Base-by-base conservation (phyloP, 2,888 invertebrate genomes). In the Sarcophaga caerulescens region DNA sequence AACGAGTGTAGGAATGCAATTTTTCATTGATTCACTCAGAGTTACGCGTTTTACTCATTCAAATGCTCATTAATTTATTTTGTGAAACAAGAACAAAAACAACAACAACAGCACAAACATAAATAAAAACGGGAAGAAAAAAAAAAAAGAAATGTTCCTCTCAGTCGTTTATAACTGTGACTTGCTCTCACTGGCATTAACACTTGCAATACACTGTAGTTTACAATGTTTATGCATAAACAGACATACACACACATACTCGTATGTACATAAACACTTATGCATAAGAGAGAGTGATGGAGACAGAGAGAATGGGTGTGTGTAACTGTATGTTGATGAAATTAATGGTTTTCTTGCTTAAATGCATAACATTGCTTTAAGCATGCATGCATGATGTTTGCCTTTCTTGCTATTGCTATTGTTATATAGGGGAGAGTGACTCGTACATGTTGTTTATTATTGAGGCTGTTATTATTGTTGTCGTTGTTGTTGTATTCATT, bases 281-380 rank as follows among this genome's bases (percentile, higher is more conserved):
- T 35, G 10, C 35, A 35, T 35, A 2, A 10, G 35, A 35, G 35
- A 35, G 8, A 35, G 8, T 10, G 8, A 10, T 35, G 8, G 35
- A 35, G 35, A 1, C 10, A 35, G 35, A 35, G 8, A 35, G 35
- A 35, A 35, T 35, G 8, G 8, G 35, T 65, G 25, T 25, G 63
- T 63, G 19, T n/a, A 60, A 59, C 66, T 35, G 35, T 35, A 35
- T 35, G 35, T 35, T 75, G 57, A 74, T 84, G 83, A 83, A 86
- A 83, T 86, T 76, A 74, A 80, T 80, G 85, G 83, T 66, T 84
- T 73, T 86, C 80, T 76, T 73, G 59, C 80, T 65, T 83, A 81
- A 83, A 77, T 77, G 68, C 80, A 74, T 80, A 17, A 12, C 17
- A 12, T 12, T 52, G 17, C 52, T 52, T 52, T 52, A 52, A 14